phyloP scores from a whole-genome alignment of 2,888 invertebrate genomes.

The Cynaeus angustus region DNA sequence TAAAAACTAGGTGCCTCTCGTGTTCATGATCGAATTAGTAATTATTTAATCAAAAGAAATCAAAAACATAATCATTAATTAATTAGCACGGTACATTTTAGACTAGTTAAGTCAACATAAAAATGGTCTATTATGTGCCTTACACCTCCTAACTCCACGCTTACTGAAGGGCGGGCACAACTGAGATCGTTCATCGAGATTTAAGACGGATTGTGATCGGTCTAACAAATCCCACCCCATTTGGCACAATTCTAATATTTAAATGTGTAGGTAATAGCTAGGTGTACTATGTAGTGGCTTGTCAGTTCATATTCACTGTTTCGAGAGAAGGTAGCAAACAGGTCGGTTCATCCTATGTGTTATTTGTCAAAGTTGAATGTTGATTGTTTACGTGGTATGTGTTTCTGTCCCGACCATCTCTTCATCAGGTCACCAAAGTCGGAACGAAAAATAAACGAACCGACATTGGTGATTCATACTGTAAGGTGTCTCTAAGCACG shows the following conservation, averaged over 20 bases:
- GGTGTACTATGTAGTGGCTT: conserved; percentile 67
- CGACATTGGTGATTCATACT: conserved; percentile 20
- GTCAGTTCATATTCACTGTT: conserved; percentile 63
- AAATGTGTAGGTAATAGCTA: conserved; percentile 68
- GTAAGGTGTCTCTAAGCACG: conserved; percentile 51
- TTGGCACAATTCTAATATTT: conserved; percentile 65
- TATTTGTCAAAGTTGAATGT: conserved; percentile 68
- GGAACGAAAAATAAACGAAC: not conserved
- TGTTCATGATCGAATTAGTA: conserved; percentile 30
- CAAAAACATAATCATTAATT: conserved; percentile 30
- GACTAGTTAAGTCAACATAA: conserved; percentile 47
- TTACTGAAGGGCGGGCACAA: conserved; percentile 9
- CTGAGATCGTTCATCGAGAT: conserved; percentile 29
- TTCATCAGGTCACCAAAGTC: conserved; percentile 34
- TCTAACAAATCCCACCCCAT: conserved; percentile 60
- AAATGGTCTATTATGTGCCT: conserved; percentile 57
- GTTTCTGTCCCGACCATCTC: conserved; percentile 60
- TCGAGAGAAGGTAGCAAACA: conserved; percentile 52
- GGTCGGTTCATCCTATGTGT: conserved; percentile 63
- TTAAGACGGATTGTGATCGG: conserved; percentile 29
- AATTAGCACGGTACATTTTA: conserved; percentile 52
- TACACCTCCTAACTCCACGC: conserved; percentile 28
- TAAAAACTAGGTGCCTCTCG: conserved; percentile 23
- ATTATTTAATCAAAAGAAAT: conserved; percentile 29
- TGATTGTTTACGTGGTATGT: conserved; percentile 67